These are phyloP conservation scores for Cercopithecus mitis DNA, from an alignment of 2,797 vertebrate genomes.

Conservation along the genomic window DNA sequence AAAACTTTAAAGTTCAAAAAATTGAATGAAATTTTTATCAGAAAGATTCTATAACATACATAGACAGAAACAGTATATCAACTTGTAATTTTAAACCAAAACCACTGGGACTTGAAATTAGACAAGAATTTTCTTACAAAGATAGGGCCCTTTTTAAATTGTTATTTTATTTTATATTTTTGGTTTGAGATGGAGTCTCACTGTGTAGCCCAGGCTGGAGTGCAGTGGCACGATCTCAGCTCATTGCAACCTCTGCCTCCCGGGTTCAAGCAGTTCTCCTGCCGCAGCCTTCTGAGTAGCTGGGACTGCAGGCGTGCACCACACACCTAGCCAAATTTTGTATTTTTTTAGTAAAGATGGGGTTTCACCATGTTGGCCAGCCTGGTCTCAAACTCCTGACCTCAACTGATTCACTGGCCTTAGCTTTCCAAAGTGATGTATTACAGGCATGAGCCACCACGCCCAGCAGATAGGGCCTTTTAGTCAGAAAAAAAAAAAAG, in stretches of 20 bases:
- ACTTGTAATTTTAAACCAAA: background rate
- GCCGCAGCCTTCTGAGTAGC: background rate
- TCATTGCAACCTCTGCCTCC: background rate
- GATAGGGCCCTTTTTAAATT: background rate
- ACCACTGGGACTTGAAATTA: background rate
- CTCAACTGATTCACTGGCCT: background rate
- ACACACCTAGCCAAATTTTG: background rate
- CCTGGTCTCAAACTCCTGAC: background rate
- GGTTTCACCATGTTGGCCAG: background rate
- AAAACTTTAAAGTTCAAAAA: slow-evolving; percentile 42
- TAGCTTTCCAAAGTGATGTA: background rate
- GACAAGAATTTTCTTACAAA: background rate
- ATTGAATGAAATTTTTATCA: background rate
- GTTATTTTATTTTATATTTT: background rate
- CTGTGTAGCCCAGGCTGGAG: background rate
- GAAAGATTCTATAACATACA: background rate
- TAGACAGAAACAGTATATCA: background rate
- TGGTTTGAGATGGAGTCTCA: background rate
- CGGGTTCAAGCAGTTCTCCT: background rate
- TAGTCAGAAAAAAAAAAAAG: background rate
- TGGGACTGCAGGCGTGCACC: background rate
- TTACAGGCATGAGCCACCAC: background rate
- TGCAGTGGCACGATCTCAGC: background rate
- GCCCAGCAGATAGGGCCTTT: background rate
- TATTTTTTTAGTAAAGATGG: background rate